Base-by-base conservation (phyloP, 2,888 invertebrate genomes). In the Acanthococcus lagerstroemiae region DNA sequence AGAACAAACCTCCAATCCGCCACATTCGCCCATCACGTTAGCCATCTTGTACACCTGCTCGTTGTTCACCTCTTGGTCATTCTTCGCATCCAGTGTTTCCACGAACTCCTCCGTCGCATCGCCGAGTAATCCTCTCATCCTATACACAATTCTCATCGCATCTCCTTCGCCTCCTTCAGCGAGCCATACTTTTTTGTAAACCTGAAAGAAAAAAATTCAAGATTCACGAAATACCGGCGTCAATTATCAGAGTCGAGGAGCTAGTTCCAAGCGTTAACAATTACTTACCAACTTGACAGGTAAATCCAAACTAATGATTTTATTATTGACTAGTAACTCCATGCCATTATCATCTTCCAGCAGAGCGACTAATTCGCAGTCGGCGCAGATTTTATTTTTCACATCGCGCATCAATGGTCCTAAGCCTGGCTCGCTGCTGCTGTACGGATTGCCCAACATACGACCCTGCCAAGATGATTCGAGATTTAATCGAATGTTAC, bases 21-120 rank as follows among this genome's bases (percentile, higher is more conserved):
- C 87, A 75, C 88, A 89, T 70, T 89, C 85, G 1, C 86, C 86
- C 73, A 94, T 79, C 0, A 91, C 89, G 74, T 87, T 88, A 0
- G 91, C 90, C 87, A 92, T 87, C 74, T 87, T 85, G 76, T 92
- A 97, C 0, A 94, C 86, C 74, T 95, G 91, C 74, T 97, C 97
- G 72, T 94, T 93, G 75, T 97, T 94, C 1, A 95, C 88, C 72
- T 85, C 92, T 78, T 82, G 90, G 74, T 86, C 90, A 77, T 77
- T 84, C 77, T 86, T 93, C 73, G 86, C 86, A 70, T 88, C 90
- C 37, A 97, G 80, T 1, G 91, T 90, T 79, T 97, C 95, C 12
- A 97, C 91, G 76, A 99, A 97, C 78, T 97, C 97, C 75, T 99
- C 99, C 0, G 97, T 97, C 0, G 97, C 99, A 77, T 99, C 99